Base-by-base conservation (phyloP, 2,888 invertebrate genomes). In the Clostera curtula region DNA sequence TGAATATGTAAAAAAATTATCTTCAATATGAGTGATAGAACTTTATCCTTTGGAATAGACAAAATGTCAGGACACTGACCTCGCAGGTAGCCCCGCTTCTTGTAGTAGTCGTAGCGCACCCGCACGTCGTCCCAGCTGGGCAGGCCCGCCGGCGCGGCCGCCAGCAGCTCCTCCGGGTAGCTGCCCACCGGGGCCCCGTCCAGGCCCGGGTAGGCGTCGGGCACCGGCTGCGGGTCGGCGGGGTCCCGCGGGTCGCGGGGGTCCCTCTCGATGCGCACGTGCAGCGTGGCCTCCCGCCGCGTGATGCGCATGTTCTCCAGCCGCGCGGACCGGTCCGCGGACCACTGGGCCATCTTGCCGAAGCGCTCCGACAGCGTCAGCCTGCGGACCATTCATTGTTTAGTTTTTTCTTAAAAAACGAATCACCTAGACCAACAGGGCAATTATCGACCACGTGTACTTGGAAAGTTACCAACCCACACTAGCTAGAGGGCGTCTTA, bases 321-420 rank as follows among this genome's bases (percentile, higher is more conserved):
- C 26, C 93, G 91, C 8, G 87, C 76, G n/a, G 91, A 87, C 6
- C 95, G 86, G 68, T 94, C 94, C 2, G 92, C 91, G 36, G 93
- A 93, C 93, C 94, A 94, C 59, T 95, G 95, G 11, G 95, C 95
- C 89, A 95, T 93, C 85, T 95, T 95, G 39, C 95, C 95, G 73
- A 95, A 95, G 11, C 93, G 86, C 71, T 95, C 95, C 0, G 94
- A 95, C 7, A 95, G 80, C 1, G 94, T 94, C 56, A 95, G 74
- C 33, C 89, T 87, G 48, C 59, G 68, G 8, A 27, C 6, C n/a
- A n/a, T n/a, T n/a, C n/a, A n/a, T n/a, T n/a, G n/a, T n/a, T n/a
- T n/a, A n/a, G n/a, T n/a, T n/a, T n/a, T n/a, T n/a, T n/a, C n/a
- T n/a, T n/a, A n/a, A n/a, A n/a, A n/a, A n/a, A n/a, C n/a, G n/a